Percentiles rank a stretch among this genome's conserved stretches.
Evolutionary conservation across 2,797 vertebrate genomes (phyloP).

Genomic region (Premnoplex brunnescens): DNA sequence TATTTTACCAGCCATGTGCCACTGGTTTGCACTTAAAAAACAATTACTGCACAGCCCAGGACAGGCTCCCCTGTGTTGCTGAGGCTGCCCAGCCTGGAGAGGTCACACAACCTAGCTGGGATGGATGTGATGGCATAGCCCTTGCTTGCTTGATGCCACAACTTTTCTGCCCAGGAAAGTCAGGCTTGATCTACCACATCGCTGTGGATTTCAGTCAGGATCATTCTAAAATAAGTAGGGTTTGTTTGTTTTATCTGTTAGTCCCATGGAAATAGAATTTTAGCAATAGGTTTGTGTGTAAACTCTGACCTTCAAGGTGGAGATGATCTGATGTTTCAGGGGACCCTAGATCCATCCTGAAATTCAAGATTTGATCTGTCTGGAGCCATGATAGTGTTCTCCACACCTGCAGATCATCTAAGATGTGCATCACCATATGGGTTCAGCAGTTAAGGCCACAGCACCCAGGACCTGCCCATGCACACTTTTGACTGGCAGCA

Average conservation of each 20-base stretch:
- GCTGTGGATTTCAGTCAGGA: neutral
- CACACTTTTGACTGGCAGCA: neutral
- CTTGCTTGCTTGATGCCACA: neutral
- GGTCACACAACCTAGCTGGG: neutral
- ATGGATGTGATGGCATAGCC: neutral
- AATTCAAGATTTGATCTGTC: neutral
- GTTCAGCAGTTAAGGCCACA: neutral
- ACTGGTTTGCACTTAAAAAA: neutral
- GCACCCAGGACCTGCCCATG: neutral
- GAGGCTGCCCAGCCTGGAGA: neutral
- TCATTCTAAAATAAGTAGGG: neutral
- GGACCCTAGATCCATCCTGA: neutral
- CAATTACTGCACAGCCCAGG: fast-evolving
- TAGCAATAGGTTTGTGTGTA: neutral
- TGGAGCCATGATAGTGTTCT: fast-evolving
- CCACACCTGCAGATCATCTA: neutral
- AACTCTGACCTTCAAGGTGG: neutral
- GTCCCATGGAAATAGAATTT: neutral
- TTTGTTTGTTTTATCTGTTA: neutral
- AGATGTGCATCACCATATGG: neutral
- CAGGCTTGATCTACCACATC: neutral
- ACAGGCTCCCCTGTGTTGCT: neutral
- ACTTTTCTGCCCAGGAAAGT: neutral
- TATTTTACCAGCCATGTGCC: neutral
- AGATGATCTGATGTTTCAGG: neutral